phyloP scores from a whole-genome alignment of 2,113 vertebrate genomes.

The Scytalopus superciliaris region DNA sequence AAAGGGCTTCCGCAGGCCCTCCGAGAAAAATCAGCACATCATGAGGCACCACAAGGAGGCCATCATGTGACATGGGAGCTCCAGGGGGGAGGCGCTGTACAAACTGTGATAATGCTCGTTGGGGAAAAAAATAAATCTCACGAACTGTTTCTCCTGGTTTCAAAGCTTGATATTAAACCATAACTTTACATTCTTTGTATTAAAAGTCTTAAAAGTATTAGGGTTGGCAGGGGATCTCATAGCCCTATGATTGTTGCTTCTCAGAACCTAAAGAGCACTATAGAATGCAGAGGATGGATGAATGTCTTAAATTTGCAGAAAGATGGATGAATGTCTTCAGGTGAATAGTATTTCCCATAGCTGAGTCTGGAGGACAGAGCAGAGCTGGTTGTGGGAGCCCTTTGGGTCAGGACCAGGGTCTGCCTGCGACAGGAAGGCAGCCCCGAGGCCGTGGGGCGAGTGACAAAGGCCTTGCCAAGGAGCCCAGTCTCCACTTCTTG shows the following conservation, averaged over 20 bases:
- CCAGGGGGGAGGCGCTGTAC: slow-evolving; percentile 38
- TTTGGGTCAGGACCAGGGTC: slow-evolving; percentile 4
- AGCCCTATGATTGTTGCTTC: slow-evolving; percentile 70
- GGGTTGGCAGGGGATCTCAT: slow-evolving; percentile 67
- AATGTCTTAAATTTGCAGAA: slow-evolving; percentile 67
- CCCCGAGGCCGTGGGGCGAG: too few relatives aligned
- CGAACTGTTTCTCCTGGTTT: slow-evolving; percentile 79
- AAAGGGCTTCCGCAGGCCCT: slow-evolving; percentile 97
- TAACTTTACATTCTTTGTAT: slow-evolving; percentile 81
- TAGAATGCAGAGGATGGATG: slow-evolving; percentile 66
- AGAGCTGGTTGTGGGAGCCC: slow-evolving; percentile 45
- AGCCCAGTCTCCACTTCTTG: slow-evolving; percentile 25
- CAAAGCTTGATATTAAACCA: slow-evolving; percentile 77
- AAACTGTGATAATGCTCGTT: slow-evolving; percentile 60
- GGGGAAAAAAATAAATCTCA: slow-evolving; percentile 71
- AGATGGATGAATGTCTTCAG: slow-evolving; percentile 67
- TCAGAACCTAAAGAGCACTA: slow-evolving; percentile 69
- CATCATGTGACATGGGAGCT: slow-evolving; percentile 77
- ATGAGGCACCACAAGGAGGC: slow-evolving; percentile 98
- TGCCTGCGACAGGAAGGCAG: too few relatives aligned
- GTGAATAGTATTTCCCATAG: slow-evolving; percentile 47
- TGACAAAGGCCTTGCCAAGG: background rate
- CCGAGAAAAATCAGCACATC: slow-evolving; percentile 99
- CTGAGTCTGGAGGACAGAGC: slow-evolving; percentile 49
- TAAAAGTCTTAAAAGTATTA: slow-evolving; percentile 76